Base-by-base conservation (phyloP, 1,140 invertebrate genomes). In the Babylonia areolata region DNA sequence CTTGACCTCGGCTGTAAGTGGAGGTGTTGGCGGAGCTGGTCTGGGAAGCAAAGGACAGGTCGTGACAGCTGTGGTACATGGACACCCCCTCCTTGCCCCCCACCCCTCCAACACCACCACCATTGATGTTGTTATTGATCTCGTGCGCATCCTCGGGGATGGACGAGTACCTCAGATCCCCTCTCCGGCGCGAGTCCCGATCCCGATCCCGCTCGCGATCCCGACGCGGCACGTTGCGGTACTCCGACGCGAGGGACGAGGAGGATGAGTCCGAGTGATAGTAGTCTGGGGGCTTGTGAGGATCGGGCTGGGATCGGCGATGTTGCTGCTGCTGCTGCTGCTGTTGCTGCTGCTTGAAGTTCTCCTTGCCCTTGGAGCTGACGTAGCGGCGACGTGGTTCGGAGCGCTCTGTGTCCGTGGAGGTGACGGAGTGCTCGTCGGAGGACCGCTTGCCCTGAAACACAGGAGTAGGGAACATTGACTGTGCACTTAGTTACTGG, bases 41-140 rank as follows among this genome's bases (percentile, higher is more conserved):
- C 51, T 77, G 37, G 33, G 54, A 64, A 15, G 39, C 42, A 42
- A 83, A 6, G n/a, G 81, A 85, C 23, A 87, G n/a, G 69, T 88
- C 87, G 40, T 86, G 54, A 39, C 87, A 88, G 51, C 87, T 88
- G 78, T 86, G 85, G 51, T 81, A 88, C n/a, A 84, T 40, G 20
- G 73, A 75, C 15, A 1, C 40, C 17, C 35, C 54, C 23, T 73
- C 69, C 31, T 37, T 40, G 54, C 37, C 37, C n/a, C 23, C 31
- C n/a, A n/a, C n/a, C n/a, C n/a, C n/a, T n/a, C n/a, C n/a, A n/a
- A n/a, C n/a, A 33, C 54, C 31, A n/a, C 35, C 33, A 28, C 73
- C 82, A 40, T 58, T 64, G 58, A 28, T 83, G 40, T 84, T 84
- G 40, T 84, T 84, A 69, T 84, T 84, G 40, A 84, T 84, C 82